These are phyloP conservation scores for Oxyteleia sp. DNA, from an alignment of 2,888 invertebrate genomes.

Conservation along the genomic window DNA sequence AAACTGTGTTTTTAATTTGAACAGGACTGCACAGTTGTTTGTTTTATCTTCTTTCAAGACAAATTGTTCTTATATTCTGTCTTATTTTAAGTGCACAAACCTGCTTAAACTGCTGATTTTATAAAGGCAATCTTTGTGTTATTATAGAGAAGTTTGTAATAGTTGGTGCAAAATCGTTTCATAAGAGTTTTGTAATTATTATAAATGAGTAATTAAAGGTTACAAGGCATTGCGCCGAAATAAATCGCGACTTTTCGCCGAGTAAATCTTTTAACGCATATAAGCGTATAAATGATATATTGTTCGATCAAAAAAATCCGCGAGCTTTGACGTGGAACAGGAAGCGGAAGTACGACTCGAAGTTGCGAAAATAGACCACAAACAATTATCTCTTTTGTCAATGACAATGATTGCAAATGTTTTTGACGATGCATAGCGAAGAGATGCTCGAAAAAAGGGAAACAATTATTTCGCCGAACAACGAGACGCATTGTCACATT, in stretches of 20 bases:
- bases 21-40: too few relatives aligned
- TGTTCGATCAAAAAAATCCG: slow-evolving; percentile 39
- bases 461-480: slow-evolving; percentile 36
- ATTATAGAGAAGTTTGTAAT: too few relatives aligned
- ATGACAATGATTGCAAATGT: slow-evolving; percentile 48
- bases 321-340: slow-evolving; percentile 26
- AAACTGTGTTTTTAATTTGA: too few relatives aligned
- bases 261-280: not conserved
- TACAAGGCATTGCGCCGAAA: too few relatives aligned
- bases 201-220: too few relatives aligned
- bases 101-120: too few relatives aligned
- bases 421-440: slow-evolving; percentile 21
- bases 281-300: slow-evolving; percentile 15
- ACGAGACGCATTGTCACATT: slow-evolving; percentile 9
- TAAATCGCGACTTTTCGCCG: not conserved
- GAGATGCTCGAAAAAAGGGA: slow-evolving; percentile 16
- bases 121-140: too few relatives aligned
- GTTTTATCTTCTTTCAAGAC: too few relatives aligned
- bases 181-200: too few relatives aligned
- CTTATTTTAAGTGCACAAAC: too few relatives aligned
- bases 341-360: slow-evolving; percentile 35
- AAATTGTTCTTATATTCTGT: too few relatives aligned
- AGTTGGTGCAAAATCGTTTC: too few relatives aligned
- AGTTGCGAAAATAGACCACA: slow-evolving; percentile 51
- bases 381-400: slow-evolving; percentile 58